Percentiles rank a stretch among this genome's conserved stretches.
phyloP scores from a whole-genome alignment of 2,797 vertebrate species.

The Syngnathus rostellatus region DNA sequence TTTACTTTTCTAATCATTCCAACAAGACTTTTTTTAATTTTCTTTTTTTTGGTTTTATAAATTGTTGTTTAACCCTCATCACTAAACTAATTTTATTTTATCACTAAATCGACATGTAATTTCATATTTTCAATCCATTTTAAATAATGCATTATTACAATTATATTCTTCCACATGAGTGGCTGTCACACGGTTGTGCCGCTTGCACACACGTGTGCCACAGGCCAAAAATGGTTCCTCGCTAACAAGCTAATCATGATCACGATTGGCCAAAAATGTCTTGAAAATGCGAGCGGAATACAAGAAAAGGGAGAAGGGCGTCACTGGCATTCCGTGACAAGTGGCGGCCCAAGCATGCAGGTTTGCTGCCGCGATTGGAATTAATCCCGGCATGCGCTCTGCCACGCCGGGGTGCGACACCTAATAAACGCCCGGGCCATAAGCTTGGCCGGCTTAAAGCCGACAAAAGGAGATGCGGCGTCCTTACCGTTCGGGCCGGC shows the following conservation, averaged over 20 bases:
- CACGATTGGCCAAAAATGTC: neutral
- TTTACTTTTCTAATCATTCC: no score
- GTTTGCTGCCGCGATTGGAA: slow-evolving; percentile 40
- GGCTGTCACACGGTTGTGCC: neutral
- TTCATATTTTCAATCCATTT: neutral
- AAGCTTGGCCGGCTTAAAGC: slow-evolving; percentile 61
- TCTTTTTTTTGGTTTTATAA: neutral
- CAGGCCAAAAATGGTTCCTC: neutral
- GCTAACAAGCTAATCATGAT: neutral
- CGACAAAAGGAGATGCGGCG: slow-evolving; percentile 68
- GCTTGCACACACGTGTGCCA: neutral
- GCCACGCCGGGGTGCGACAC: slow-evolving; percentile 46
- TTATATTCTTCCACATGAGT: neutral
- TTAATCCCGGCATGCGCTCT: slow-evolving; percentile 56
- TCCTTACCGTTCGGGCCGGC: slow-evolving; percentile 76
- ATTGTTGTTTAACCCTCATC: neutral
- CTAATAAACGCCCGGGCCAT: slow-evolving; percentile 52
- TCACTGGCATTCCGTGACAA: slow-evolving; percentile 44
- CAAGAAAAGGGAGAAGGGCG: slow-evolving; percentile 11
- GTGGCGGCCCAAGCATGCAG: slow-evolving; percentile 18
- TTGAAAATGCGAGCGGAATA: slow-evolving; percentile 1
- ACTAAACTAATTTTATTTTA: neutral
- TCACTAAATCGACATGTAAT: neutral
- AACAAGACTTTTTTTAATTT: no score
- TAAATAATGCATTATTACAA: neutral